Evolutionary conservation across 1,140 invertebrate genomes (phyloP), one percentile per base, ranked within the genome.

Genomic region (Lepidostoma basale): DNA sequence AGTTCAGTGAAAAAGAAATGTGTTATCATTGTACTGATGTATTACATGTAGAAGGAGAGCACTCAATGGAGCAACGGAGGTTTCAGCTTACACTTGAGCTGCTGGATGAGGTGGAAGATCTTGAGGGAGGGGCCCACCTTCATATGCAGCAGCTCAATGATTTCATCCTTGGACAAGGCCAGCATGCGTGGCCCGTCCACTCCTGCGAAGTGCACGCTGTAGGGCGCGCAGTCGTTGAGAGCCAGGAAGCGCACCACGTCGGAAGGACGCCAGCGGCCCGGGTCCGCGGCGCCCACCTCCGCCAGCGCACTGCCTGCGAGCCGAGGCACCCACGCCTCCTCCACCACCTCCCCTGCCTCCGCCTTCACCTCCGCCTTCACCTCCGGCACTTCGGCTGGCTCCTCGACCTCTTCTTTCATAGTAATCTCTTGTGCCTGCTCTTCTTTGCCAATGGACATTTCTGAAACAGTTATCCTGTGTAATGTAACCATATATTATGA

Each of bases 81-180:
- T 79, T 90, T 92, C 52, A 92, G 87, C 86, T 91, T 91, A 75
- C 88, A 89, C 83, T 93, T 93, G 12, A 96, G 83, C 75, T 95
- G 92, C 75, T 92, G 89, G 74, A 97, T 93, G 40, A 98, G 85
- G 82, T 97, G 93, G 75, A 88, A 92, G 77, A 98, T 96, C 85
- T 97, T 97, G 22, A 97, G 77, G 3, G 94, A 95, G 5, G 95
- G 95, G 3, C 96, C 96, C 62, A 97, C 93, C 86, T 97, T 97
- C 85, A 94, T 95, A 70, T 93, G 91, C 10, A 95, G 90, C 26
- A 96, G 84, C 75, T 92, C 90, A 71, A 96, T 90, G 59, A 97
- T 93, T 80, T 96, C 89, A 76, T 96, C 94, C 82, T 96, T 95
- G 30, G 89, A 91, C 45, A 97, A 79, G 56, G 87, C 86, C 36